Evolutionary conservation across 2,113 vertebrate genomes (phyloP), one percentile per base, ranked within the genome.

Genomic region (Clarias batrachus): DNA sequence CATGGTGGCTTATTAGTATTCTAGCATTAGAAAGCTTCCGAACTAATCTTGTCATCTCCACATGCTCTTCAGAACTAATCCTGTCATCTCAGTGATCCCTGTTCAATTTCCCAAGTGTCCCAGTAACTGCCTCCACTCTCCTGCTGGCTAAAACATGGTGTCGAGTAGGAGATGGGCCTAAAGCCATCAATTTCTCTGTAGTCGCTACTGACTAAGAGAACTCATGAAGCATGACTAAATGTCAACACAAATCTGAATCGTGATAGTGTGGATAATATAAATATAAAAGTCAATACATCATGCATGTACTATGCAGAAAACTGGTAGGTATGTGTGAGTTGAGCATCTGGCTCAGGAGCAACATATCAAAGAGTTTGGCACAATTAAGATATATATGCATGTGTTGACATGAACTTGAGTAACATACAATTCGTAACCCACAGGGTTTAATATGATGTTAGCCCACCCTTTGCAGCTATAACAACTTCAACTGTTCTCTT

Each of bases 31-130:
- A 56, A 13, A 78, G 23, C 21, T 54, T 76, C 73, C 25, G 23
- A 76, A 30, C 54, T 79, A 79, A 79, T 79, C 77, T 27, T 79
- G 54, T 59, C 77, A 79, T 30, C 27, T 57, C 77, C 14, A 79
- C 27, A 57, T 59, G 54, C 54, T 79, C 57, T 60, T 81, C 78
- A 60, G 78, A 37, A 60, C 27, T 60, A 60, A 81, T 60, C 78
- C 78, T 81, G 78, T 81, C 78, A 81, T 60, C 27, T 60, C 57
- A 81, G 16, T 76, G 73, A 76, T 76, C 19, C 37, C 41, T 76
- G 73, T 60, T 60, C 12, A 81, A 81, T 81, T 60, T 81, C 57
- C 19, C 78, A 60, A 21, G 54, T 81, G 78, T 60, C 27, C 78
- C 57, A 21, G 54, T 81, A 19, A 81, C 56, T 60, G 56, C 27